Conservation (phyloP, 1,140 invertebrate genomes). For the Ooceraea biroi region DNA sequence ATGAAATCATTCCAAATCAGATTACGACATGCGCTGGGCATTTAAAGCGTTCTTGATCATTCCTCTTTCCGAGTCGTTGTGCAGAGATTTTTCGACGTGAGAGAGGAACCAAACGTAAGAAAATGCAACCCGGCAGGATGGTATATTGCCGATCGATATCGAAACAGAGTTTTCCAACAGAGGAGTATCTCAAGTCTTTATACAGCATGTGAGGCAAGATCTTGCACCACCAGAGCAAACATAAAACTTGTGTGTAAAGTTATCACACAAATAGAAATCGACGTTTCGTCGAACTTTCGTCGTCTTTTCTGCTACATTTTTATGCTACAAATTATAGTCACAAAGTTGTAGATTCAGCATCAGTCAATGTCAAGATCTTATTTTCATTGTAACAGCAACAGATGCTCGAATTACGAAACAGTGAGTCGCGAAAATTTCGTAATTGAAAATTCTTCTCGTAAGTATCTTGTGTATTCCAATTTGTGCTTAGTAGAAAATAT, state of each 20-base stretch:
- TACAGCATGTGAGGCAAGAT: conserved; percentile 7
- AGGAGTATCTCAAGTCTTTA: conserved; percentile 49
- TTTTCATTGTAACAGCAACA: neutral
- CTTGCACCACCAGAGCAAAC: neutral
- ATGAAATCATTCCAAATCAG: conserved; percentile 77
- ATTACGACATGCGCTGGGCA: conserved; percentile 71
- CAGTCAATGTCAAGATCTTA: neutral
- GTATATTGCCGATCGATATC: conserved; percentile 48
- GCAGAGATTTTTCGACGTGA: conserved; percentile 57
- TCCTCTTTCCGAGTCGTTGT: conserved; percentile 52
- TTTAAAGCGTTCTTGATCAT: conserved; percentile 67
- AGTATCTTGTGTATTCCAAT: conserved; percentile 41
- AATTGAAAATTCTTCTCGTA: neutral
- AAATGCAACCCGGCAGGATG: conserved; percentile 25
- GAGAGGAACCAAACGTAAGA: neutral
- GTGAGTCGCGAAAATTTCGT: neutral
- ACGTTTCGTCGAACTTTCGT: conserved; percentile 5
- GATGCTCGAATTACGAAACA: neutral
- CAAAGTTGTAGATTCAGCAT: neutral
- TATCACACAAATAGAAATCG: conserved; percentile 20
- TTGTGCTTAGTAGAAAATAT: conserved; percentile 13
- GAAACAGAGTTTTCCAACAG: conserved; percentile 12
- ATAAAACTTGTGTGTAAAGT: neutral
- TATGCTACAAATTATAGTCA: neutral
- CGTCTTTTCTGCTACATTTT: conserved; percentile 6